Percentiles rank a stretch among this genome's conserved stretches.
These are phyloP conservation scores for Helobdella robusta DNA, from an alignment of 2,888 invertebrate genomes.

Conservation along the genomic window DNA sequence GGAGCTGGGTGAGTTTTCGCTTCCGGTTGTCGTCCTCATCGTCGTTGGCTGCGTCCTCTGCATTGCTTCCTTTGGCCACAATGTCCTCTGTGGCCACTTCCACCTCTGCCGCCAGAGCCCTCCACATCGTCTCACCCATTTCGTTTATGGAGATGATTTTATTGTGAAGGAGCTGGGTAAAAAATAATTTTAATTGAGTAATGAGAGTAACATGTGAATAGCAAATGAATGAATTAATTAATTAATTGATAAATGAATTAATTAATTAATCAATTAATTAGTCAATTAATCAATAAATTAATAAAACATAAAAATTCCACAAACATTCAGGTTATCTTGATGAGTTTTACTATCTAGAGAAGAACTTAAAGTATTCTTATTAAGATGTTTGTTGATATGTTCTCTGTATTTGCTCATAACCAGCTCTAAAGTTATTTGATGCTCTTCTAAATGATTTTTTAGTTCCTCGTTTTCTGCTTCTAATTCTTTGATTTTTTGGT, in stretches of 20 bases:
- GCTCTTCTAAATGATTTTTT: conserved; percentile 79
- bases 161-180: not conserved
- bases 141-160: conserved; percentile 13
- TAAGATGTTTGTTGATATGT: conserved; percentile 52
- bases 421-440: conserved; percentile 81
- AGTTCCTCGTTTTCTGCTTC: conserved; percentile 78
- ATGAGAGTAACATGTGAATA: not conserved
- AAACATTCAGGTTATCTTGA: not conserved
- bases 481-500: conserved; percentile 32
- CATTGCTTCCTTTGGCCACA: no score
- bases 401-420: conserved; percentile 93
- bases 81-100: no score
- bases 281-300: not conserved
- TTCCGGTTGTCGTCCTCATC: not conserved
- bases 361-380: not conserved
- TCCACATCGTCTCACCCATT: conserved; percentile 15
- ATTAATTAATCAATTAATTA: not conserved
- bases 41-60: no score
- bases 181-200: not conserved
- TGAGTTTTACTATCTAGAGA: not conserved
- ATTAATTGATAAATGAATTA: not conserved
- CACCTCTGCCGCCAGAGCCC: not conserved
- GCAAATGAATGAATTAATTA: no score
- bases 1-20: not conserved
- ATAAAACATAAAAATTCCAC: not conserved